These are phyloP conservation scores for Calameuta filiformis DNA, from an alignment of 2,888 invertebrate species.

Conservation along the genomic window DNA sequence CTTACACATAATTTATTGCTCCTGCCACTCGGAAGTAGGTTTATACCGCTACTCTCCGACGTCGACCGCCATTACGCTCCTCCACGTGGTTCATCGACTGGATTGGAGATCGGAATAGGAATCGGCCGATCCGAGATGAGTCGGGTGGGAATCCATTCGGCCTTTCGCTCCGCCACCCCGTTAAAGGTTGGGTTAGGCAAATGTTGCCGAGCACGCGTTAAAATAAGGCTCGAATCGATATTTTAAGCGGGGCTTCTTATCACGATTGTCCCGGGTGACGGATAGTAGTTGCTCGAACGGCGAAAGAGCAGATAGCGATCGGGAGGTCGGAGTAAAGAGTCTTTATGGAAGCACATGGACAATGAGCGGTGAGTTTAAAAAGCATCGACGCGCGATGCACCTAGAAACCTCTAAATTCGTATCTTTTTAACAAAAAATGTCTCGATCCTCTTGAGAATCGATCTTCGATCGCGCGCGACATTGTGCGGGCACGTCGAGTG, in stretches of 20 bases:
- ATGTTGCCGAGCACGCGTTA: conserved; percentile 24
- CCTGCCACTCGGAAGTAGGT: conserved; percentile 29
- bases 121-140: too few species aligned
- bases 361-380: conserved; percentile 18
- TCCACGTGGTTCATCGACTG: too few species aligned
- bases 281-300: conserved; percentile 24
- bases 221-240: conserved; percentile 36
- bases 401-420: too few species aligned
- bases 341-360: conserved; percentile 17
- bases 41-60: conserved; percentile 12
- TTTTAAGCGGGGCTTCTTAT: conserved; percentile 37
- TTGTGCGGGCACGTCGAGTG: too few species aligned
- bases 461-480: too few species aligned
- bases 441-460: too few species aligned
- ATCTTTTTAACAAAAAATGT: too few species aligned
- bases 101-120: too few species aligned
- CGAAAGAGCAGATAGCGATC: conserved; percentile 31
- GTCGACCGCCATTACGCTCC: neutral
- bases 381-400: too few species aligned
- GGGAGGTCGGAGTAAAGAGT: conserved; percentile 15
- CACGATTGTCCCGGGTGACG: conserved; percentile 41
- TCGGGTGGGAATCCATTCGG: too few species aligned
- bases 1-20: conserved; percentile 21
- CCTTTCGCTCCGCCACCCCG: too few species aligned
- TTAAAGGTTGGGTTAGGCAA: too few species aligned